Evolutionary conservation across 2,888 invertebrate genomes (phyloP).

Genomic region (Thereva nobilitata): DNA sequence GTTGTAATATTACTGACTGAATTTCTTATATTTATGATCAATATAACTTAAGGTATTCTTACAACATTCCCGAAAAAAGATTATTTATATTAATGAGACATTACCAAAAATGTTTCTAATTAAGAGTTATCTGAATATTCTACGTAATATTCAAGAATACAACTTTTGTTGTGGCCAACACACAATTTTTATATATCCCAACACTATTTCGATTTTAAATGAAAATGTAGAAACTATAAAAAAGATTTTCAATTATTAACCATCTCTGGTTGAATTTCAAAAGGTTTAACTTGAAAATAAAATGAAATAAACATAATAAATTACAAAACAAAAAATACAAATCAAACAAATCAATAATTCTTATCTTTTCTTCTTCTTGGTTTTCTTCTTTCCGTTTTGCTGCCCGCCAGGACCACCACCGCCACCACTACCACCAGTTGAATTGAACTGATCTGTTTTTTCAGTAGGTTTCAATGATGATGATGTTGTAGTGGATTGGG

Average conservation of each 20-base stretch:
- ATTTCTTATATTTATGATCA: too few relatives aligned
- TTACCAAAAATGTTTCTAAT: too few relatives aligned
- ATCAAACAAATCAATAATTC: conserved; percentile 59
- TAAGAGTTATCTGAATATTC: too few relatives aligned
- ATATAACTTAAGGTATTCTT: too few relatives aligned
- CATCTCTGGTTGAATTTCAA: not conserved
- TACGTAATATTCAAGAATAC: not conserved
- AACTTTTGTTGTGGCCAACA: conserved; percentile 14
- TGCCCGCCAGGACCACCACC: conserved; percentile 29
- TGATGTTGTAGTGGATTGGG: not conserved
- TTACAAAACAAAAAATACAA: conserved; percentile 56
- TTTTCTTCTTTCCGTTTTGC: conserved; percentile 55
- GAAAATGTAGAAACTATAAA: conserved; percentile 7
- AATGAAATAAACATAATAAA: conserved; percentile 54
- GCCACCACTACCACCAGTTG: conserved; percentile 25
- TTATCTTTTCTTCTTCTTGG: conserved; percentile 59
- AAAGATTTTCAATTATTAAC: not conserved
- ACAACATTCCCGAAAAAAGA: too few relatives aligned
- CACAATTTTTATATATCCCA: conserved; percentile 7
- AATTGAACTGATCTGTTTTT: conserved; percentile 17
- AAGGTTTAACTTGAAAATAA: conserved; percentile 38
- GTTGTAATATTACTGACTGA: too few relatives aligned
- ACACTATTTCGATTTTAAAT: not conserved
- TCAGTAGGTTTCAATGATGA: too few relatives aligned
- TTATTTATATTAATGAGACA: too few relatives aligned